Conservation (phyloP, 2,797 vertebrate genomes). For the Prionace glauca region DNA sequence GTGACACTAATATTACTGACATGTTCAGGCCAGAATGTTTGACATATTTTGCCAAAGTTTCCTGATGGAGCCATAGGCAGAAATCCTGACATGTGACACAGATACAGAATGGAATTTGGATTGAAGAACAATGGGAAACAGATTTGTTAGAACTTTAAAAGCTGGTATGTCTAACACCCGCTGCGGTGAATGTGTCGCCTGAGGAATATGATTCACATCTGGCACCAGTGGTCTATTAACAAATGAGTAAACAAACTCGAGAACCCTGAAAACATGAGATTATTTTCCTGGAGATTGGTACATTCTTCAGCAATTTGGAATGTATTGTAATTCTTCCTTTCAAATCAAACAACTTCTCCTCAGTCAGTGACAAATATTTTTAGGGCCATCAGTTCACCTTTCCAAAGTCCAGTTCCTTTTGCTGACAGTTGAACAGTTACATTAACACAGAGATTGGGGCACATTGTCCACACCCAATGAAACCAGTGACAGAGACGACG, state of each 20-base stretch:
- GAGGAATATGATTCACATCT: background rate
- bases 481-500: too few relatives aligned
- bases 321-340: background rate
- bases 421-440: background rate
- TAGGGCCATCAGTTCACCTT: background rate
- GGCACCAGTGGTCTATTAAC: background rate
- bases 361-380: background rate
- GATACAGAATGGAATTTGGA: background rate
- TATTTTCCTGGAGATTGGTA: background rate
- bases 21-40: background rate
- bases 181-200: background rate
- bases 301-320: background rate
- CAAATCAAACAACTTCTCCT: background rate
- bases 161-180: background rate
- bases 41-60: background rate
- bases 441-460: background rate
- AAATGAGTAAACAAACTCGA: background rate
- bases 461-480: too few relatives aligned
- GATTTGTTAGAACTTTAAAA: background rate
- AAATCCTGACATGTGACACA: background rate
- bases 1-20: background rate
- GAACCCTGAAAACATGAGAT: background rate
- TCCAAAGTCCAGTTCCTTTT: background rate
- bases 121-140: background rate
- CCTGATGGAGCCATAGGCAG: background rate